Evolutionary conservation across 1,140 invertebrate genomes (phyloP), one percentile per base, ranked within the genome.

Genomic region (Drosophila arizonae): DNA sequence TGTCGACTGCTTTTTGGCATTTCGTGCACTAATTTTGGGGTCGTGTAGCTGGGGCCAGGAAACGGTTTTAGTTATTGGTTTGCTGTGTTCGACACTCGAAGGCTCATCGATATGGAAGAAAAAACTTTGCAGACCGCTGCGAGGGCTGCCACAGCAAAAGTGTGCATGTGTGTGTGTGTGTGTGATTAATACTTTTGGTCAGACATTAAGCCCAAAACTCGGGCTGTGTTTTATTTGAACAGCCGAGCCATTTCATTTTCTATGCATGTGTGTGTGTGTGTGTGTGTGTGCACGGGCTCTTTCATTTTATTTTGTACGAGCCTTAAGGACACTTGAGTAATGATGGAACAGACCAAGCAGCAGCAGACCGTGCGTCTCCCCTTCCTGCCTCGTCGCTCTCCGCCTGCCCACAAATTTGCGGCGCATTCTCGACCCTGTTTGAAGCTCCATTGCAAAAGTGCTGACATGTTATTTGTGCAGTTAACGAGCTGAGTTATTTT

Each of bases 401-500:
- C 56, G 43, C 62, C 51, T 46, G 62, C 51, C 79, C 81, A 58
- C 81, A 87, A 81, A 86, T 87, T 84, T 82, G 81, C 51, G 82
- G 82, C 67, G 67, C 72, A 61, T 77, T 67, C 66, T 51, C 71
- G 66, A 54, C 74, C 62, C 78, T 80, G 69, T 65, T 81, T 81
- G 80, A 73, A 72, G 78, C 77, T 79, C 58, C 81, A 81, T 81
- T 85, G 85, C 81, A 87, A 84, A 85, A 85, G 81, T 87, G 81
- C 81, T 86, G 81, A 86, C 81, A 86, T 86, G 81, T 86, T 86
- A 87, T 86, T 86, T 86, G 81, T 87, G 81, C 81, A 86, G 81
- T 86, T 86, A 86, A 86, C 81, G 81, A 86, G 81, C 81, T 86
- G 81, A 86, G 81, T 82, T 82, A 82, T 84, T 82, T 82, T 82